These are phyloP conservation scores for Nemurella pictetii DNA, from an alignment of 2,888 invertebrate species.

Conservation along the genomic window DNA sequence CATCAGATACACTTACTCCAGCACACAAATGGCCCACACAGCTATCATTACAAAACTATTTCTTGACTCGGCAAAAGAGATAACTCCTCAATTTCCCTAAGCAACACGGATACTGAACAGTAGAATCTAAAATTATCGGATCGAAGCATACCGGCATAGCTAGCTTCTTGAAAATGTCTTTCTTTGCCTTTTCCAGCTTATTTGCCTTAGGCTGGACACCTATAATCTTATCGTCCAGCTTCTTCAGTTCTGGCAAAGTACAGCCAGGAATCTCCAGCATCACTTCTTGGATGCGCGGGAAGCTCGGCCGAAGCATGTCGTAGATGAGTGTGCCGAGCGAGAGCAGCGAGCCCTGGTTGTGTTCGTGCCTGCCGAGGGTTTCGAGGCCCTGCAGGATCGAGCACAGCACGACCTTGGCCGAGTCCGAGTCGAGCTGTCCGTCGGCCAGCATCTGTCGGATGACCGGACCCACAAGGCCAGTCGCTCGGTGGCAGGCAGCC, in stretches of 20 bases:
- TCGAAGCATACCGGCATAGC: constrained; percentile 67
- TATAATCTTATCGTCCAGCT: constrained; percentile 82
- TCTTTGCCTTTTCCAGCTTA: constrained; percentile 86
- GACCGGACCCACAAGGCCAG: constrained; percentile 71
- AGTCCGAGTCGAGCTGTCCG: constrained; percentile 64
- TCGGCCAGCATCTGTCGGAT: constrained; percentile 67
- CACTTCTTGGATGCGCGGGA: constrained; percentile 67
- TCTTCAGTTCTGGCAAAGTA: constrained; percentile 76
- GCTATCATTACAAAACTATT: not conserved
- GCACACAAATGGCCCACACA: too few species aligned
- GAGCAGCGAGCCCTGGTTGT: constrained; percentile 77
- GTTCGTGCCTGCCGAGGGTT: constrained; percentile 87
- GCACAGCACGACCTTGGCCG: constrained; percentile 74
- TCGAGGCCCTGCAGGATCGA: constrained; percentile 79
- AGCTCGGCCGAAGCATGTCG: constrained; percentile 77
- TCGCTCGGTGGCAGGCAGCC: constrained; percentile 78
- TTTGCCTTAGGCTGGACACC: constrained; percentile 52
- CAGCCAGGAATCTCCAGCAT: constrained; percentile 83
- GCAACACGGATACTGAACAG: not conserved
- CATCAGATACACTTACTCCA: too few species aligned
- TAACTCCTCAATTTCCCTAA: too few species aligned
- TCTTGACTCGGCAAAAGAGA: not conserved
- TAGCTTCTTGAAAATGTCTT: constrained; percentile 87
- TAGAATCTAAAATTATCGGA: not conserved
- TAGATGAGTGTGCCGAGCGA: constrained; percentile 84